These are phyloP conservation scores for Kradibia gibbosae DNA, from an alignment of 1,140 invertebrate genomes.

Conservation along the genomic window DNA sequence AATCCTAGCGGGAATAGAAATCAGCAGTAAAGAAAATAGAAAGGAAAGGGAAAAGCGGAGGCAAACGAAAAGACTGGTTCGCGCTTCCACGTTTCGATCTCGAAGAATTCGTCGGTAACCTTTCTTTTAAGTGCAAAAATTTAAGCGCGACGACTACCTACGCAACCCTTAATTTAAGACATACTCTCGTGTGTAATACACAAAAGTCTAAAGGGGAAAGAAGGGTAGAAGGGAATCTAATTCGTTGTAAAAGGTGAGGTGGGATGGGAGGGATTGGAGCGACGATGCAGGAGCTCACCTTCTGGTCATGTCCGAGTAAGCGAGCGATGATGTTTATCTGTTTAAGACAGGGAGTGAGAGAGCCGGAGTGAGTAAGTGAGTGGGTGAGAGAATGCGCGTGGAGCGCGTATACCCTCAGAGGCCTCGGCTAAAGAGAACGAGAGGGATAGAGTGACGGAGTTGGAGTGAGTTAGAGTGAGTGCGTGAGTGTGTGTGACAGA, in stretches of 20 bases:
- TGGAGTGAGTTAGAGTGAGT: too few relatives aligned
- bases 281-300: neutral
- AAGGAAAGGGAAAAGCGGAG: neutral
- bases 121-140: neutral
- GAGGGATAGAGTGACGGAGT: too few relatives aligned
- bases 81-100: neutral
- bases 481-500: neutral
- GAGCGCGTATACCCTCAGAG: too few relatives aligned
- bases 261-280: neutral
- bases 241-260: slow-evolving; percentile 16
- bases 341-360: neutral
- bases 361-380: neutral
- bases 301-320: neutral
- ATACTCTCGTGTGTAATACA: neutral
- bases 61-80: neutral
- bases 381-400: neutral
- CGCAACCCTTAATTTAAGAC: slow-evolving; percentile 4
- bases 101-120: neutral
- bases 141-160: neutral
- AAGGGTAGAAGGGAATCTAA: slow-evolving; percentile 3
- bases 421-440: too few relatives aligned
- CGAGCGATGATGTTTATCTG: slow-evolving; percentile 31
- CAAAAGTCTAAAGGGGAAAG: neutral
- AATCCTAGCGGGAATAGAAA: neutral
- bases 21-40: neutral